Base-by-base conservation (phyloP, 2,113 vertebrate genomes). In the Ammodytes dubius region DNA sequence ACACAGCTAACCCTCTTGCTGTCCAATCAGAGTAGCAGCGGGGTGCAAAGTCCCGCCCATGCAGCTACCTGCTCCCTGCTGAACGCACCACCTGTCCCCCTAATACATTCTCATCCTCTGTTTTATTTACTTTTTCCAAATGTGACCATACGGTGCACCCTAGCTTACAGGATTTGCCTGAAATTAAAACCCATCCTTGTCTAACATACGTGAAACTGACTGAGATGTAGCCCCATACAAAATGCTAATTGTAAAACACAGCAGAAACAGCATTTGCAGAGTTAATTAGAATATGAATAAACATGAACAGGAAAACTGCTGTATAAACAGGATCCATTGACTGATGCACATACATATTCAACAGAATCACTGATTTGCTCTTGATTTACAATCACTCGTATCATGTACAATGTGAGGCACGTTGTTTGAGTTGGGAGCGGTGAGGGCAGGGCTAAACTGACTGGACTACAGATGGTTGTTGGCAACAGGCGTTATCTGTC, bases 21-120 rank as follows among this genome's bases (percentile, higher is more conserved):
- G 87, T 92, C 90, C 91, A 92, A 94, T 94, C 93, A 92, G 87
- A 91, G 77, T 65, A 77, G 54, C 93, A 92, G 90, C 79, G 54
- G 91, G 92, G 85, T 83, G 90, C 87, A 83, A 82, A 78, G 89
- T 82, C 89, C 90, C 89, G 70, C 91, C 90, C 88, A 83, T 77
- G 15, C 86, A 85, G 70, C 71, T 87, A 83, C 77, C 75, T 83
- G 87, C 86, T 83, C 83, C 91, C 91, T 81, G 86, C 91, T 81
- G 90, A 75, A 86, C 68, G 49, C 70, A 69, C 91, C 92, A 93
- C 87, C 93, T 93, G 92, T 91, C 77, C 88, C 66, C 82, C 56
- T 68, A 80, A 84, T 85, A 46, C 68, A 74, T 68, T 61, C 13
- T 56, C 74, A 77, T 74, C 56, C n/a, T 45, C 8, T 83, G n/a